phyloP scores from a whole-genome alignment of 2,888 invertebrate genomes.

The Diaperis boleti region DNA sequence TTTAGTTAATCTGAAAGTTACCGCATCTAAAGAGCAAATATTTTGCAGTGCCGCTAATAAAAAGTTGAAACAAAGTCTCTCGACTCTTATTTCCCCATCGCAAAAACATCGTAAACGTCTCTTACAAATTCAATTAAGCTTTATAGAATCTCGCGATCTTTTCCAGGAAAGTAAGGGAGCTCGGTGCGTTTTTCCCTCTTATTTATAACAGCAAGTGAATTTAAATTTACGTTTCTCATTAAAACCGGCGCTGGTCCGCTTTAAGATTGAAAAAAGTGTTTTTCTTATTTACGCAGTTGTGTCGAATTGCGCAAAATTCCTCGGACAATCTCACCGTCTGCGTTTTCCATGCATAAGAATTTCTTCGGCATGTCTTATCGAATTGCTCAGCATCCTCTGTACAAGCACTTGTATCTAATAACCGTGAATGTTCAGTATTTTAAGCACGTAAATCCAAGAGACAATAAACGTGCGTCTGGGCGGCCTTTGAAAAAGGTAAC shows the following conservation, averaged over 20 bases:
- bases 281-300: not conserved
- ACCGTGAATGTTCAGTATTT: slow-evolving; percentile 55
- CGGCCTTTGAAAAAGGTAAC: slow-evolving; percentile 58
- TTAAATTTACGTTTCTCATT: slow-evolving; percentile 1
- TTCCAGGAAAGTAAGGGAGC: not conserved
- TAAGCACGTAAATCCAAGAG: slow-evolving; percentile 60
- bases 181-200: not conserved
- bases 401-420: slow-evolving; percentile 49
- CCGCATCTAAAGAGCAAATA: no score
- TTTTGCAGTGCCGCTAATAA: no score
- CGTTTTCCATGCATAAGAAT: not conserved
- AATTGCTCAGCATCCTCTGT: slow-evolving; percentile 25
- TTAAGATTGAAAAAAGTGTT: not conserved
- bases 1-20: no score
- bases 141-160: slow-evolving; percentile 3
- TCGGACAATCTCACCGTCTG: slow-evolving; percentile 1
- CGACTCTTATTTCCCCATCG: not conserved
- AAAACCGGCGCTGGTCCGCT: not conserved
- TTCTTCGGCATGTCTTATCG: slow-evolving; percentile 5
- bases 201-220: not conserved
- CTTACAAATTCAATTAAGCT: slow-evolving; percentile 3
- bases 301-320: slow-evolving; percentile 2
- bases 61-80: not conserved
- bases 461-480: slow-evolving; percentile 59
- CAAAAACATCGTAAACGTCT: not conserved